Percentiles rank a stretch among this genome's conserved stretches.
phyloP scores from a whole-genome alignment of 2,113 vertebrate genomes.

The Scatophagus argus region DNA sequence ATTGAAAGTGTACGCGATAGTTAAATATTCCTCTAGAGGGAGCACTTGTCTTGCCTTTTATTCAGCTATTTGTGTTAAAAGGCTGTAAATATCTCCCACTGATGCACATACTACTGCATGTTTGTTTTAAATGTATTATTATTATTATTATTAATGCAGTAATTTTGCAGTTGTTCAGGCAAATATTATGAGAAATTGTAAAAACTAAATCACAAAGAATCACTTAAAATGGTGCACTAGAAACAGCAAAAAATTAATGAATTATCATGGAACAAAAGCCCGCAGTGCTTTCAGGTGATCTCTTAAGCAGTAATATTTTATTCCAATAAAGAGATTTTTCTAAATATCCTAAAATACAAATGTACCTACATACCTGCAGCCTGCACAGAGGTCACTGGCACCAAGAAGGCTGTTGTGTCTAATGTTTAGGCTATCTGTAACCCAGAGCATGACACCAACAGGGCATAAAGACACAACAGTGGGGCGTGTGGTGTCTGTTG shows the following conservation, averaged over 20 bases:
- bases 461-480: constrained; percentile 40
- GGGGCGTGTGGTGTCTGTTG: constrained; percentile 37
- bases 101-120: background rate
- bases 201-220: too few relatives aligned
- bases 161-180: background rate
- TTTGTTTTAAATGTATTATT: too few relatives aligned
- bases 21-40: constrained; percentile 55
- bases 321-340: background rate
- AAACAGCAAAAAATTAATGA: too few relatives aligned
- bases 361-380: background rate
- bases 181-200: too few relatives aligned
- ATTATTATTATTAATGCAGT: background rate
- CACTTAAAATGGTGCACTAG: too few relatives aligned
- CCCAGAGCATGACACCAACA: background rate
- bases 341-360: background rate
- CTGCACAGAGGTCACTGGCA: background rate
- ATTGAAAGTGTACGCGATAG: background rate
- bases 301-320: background rate
- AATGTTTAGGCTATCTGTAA: background rate
- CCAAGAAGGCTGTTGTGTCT: constrained; percentile 6
- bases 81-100: background rate
- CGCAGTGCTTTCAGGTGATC: background rate
- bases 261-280: too few relatives aligned
- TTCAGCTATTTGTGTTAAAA: background rate
- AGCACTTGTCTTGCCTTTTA: constrained; percentile 22